Base-by-base conservation (phyloP, 2,113 vertebrate genomes). In the Semnornis frantzii region DNA sequence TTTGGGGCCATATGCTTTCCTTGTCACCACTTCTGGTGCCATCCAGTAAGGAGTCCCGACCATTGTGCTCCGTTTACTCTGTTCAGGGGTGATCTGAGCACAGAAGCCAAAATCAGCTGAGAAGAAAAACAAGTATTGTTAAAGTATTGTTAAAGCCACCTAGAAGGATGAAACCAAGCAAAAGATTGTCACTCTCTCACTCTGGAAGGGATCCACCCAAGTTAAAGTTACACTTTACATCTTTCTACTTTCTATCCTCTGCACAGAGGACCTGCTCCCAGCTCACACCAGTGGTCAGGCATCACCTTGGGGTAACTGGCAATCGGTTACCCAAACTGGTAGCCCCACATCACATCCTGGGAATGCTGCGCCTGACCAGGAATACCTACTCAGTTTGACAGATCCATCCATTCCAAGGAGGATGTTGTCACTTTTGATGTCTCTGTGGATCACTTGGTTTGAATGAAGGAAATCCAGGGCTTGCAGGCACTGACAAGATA, bases 401-500 rank as follows among this genome's bases (percentile, higher is more conserved):
- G 99, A 99, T 94, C 99, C 99, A 0, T 99, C 99, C 99, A 99
- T 99, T 39, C 99, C 99, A 52, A 99, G 97, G 62, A 99, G 98
- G 97, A 99, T 99, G 96, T 99, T 99, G 98, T 99, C 99, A 42
- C 99, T 99, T 97, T 99, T 99, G 96, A 99, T 99, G 94, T 99
- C 99, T 98, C 99, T 98, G 85, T 99, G 99, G 96, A 99, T 99
- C 94, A 99, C 99, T 97, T 99, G 99, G 95, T 99, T 99, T 90
- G 99, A 99, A 97, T 99, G 99, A 48, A 99, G 98, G 97, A 99
- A 99, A 97, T 99, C 99, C 97, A 99, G 96, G 16, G 99, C 99
- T 98, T 99, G 99, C 91, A 99, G 98, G 98, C 99, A 99, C 99
- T 99, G 91, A 71, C 4, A 55, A 55, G 85, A 85, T 94, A 63